phyloP scores from a whole-genome alignment of 1,140 invertebrate species.

The Telenomus remus region DNA sequence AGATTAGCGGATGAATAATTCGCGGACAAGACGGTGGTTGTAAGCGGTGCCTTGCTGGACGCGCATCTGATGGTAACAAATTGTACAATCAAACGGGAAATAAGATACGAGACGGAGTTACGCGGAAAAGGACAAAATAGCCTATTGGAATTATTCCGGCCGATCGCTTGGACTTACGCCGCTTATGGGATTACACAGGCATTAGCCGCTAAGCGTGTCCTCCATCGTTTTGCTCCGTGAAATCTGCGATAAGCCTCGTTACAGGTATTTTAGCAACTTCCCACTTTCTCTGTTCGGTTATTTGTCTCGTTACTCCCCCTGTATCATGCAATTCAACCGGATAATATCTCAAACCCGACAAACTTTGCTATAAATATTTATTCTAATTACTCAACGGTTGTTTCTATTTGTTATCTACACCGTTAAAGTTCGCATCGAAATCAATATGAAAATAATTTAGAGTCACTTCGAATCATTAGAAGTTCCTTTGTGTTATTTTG shows the following conservation, averaged over 20 bases:
- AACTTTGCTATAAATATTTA: conserved; percentile 41
- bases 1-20: no score
- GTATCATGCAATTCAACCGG: conserved; percentile 43
- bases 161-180: conserved; percentile 69
- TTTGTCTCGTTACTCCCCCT: conserved; percentile 30
- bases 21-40: no score
- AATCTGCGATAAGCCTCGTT: conserved; percentile 60
- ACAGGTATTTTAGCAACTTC: conserved; percentile 59
- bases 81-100: conserved; percentile 27
- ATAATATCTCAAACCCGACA: conserved; percentile 26
- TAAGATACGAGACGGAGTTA: conserved; percentile 20
- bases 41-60: not conserved
- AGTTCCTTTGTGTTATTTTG: no score
- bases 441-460: no score
- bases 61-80: conserved; percentile 14
- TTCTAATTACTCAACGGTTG: not conserved
- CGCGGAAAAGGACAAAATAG: conserved; percentile 56
- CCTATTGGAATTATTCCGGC: conserved; percentile 69
- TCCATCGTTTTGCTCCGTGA: conserved; percentile 61
- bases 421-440: no score
- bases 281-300: conserved; percentile 50
- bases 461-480: no score
- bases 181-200: conserved; percentile 71
- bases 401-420: not conserved
- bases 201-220: conserved; percentile 68